Conservation (phyloP, 2,113 vertebrate genomes). For the Rhipidura dahli region DNA sequence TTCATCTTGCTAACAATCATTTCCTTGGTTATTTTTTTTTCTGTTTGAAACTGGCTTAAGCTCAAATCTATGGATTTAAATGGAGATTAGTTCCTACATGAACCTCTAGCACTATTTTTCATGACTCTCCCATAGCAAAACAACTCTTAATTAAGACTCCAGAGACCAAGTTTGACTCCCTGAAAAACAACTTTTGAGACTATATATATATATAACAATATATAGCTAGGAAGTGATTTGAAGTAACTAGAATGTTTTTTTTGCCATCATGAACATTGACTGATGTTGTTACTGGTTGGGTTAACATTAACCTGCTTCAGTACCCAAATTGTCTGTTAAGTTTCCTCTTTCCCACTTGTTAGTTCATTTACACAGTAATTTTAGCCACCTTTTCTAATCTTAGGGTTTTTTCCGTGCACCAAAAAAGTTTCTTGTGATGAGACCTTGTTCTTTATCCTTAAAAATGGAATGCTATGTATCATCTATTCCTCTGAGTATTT, state of each 20-base stretch:
- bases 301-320: neutral
- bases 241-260: neutral
- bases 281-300: neutral
- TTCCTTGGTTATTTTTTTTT: neutral
- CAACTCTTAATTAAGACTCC: constrained; percentile 16
- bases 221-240: neutral
- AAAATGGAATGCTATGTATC: neutral
- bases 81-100: neutral
- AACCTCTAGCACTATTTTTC: neutral
- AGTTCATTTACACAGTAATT: neutral
- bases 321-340: neutral
- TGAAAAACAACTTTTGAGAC: neutral
- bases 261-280: neutral
- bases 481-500: neutral
- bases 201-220: neutral
- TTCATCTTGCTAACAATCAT: neutral
- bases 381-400: neutral
- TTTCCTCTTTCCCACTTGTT: neutral
- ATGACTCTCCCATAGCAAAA: neutral
- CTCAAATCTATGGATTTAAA: neutral
- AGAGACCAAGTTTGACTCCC: neutral
- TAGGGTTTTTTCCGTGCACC: neutral
- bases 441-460: neutral
- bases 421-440: neutral
- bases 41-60: neutral